phyloP scores from a whole-genome alignment of 35 echinoderm and acorn worm species.

The Apostichopus californicus region DNA sequence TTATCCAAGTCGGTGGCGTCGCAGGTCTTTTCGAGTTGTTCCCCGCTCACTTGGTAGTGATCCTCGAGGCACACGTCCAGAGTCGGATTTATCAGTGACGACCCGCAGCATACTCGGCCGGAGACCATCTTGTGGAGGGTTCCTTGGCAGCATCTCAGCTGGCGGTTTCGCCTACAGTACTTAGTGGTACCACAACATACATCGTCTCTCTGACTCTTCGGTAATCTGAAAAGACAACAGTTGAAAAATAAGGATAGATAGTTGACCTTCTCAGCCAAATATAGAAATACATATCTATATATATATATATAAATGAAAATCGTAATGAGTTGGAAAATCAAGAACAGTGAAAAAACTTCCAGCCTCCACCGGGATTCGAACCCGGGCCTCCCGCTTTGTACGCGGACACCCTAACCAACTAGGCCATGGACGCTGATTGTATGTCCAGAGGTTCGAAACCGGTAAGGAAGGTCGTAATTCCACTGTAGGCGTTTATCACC shows the following conservation, averaged over 20 bases:
- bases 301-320: no score
- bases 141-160: not conserved
- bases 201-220: not conserved
- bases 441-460: no score
- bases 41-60: not conserved
- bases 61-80: not conserved
- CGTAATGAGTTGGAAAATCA: no score
- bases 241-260: not conserved
- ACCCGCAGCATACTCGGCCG: conserved; percentile 3
- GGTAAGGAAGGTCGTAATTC: no score
- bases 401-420: no score
- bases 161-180: not conserved
- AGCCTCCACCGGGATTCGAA: no score
- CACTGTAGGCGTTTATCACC: no score
- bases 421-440: no score
- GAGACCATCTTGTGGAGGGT: not conserved
- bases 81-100: not conserved
- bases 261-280: no score
- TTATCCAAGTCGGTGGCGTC: not conserved
- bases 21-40: not conserved
- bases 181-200: conserved; percentile 27
- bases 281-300: no score
- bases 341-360: no score
- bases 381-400: no score
- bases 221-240: conserved; percentile 3